Conservation (phyloP, 2,888 invertebrate species). For the Camponotus fellah region DNA sequence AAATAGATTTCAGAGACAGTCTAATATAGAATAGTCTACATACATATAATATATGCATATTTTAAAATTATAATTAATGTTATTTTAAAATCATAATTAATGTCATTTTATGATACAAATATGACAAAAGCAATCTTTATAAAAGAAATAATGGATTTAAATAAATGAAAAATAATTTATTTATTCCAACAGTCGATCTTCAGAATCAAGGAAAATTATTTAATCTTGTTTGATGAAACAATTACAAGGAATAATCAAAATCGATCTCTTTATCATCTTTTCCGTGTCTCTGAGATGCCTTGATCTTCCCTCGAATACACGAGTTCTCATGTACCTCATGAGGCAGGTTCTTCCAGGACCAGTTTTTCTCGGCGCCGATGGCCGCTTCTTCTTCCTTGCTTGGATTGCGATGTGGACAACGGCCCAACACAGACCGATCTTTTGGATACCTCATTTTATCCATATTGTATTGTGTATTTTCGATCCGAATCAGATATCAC, state of each 20-base stretch:
- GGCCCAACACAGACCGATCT: constrained; percentile 59
- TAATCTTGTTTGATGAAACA: neutral
- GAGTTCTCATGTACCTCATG: neutral
- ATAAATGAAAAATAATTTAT: neutral
- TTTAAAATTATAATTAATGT: neutral
- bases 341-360: constrained; percentile 51
- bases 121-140: neutral
- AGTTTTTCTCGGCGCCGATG: constrained; percentile 48
- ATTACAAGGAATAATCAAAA: constrained; percentile 8
- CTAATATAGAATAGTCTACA: neutral
- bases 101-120: neutral
- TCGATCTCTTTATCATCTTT: constrained; percentile 3
- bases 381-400: constrained; percentile 52
- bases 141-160: neutral
- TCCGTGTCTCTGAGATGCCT: constrained; percentile 10
- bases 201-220: neutral
- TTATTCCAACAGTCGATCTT: neutral
- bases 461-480: constrained; percentile 72
- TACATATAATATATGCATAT: neutral
- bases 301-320: neutral
- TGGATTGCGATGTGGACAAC: constrained; percentile 65
- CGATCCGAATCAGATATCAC: constrained; percentile 62
- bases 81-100: neutral
- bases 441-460: constrained; percentile 68
- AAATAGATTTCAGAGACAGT: neutral